Evolutionary conservation across 2,113 vertebrate species (phyloP), one percentile per base, ranked within the genome.

Genomic region (Leptobrachium leishanense): DNA sequence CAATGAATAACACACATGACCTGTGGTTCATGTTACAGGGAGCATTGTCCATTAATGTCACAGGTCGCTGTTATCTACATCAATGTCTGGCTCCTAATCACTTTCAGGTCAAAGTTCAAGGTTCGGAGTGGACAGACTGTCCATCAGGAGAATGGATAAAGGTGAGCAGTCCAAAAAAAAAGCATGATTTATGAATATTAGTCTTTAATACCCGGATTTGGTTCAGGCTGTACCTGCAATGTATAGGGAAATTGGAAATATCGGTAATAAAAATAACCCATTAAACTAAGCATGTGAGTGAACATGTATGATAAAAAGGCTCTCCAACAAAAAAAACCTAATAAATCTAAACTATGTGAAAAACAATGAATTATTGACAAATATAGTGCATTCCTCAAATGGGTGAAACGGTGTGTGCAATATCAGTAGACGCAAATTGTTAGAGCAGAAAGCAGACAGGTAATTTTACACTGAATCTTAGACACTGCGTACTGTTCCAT

Each of bases 1-100:
- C 10, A 59, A 59, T 59, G 55, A 8, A 4, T 31, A n/a, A 15
- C 43, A 54, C 42, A 31, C 43, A 46, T 15, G 13, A 5, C 46
- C 7, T 68, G 9, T 54, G 69, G 20, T 31, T 72, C 20, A 54
- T 55, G 20, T 72, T 72, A 54, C 72, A 44, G 68, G 55, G 50
- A 63, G 55, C 74, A 43, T 1, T 65, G 62, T 73, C 84, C 67
- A 53, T 2, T 6, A 77, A 79, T 12, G 78, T 87, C 53, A 84
- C 74, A 67, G 94, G 92, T 2, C 88, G 85, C 2, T 95, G 95
- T 83, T 96, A 94, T 86, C 93, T 91, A 84, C 92, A 93, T 86
- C 87, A 87, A 2, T 95, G 95, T 69, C 85, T 85, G 12, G 91
- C 88, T 68, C 82, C 15, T 0, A 92, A 91, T 75, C 74, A 53